Base-by-base conservation (phyloP, 2,888 invertebrate genomes). In the Pediacus dermestoides region DNA sequence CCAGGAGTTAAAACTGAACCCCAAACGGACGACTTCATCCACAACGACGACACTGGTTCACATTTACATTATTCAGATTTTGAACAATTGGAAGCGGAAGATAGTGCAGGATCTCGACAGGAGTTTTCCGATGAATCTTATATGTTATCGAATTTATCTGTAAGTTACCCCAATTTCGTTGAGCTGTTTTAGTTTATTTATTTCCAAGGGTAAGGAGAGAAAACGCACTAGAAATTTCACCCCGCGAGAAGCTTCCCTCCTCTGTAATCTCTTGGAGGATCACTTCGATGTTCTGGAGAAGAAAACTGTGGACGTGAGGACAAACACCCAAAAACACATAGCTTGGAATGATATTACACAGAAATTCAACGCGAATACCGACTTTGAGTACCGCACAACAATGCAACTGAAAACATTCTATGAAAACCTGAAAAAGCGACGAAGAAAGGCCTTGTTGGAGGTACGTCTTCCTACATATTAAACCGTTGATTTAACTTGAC, bases 1-100 rank as follows among this genome's bases (percentile, higher is more conserved):
- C n/a, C n/a, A n/a, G n/a, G n/a, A n/a, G n/a, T n/a, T n/a, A n/a
- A n/a, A n/a, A n/a, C n/a, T n/a, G n/a, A n/a, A n/a, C n/a, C n/a
- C n/a, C n/a, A n/a, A n/a, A n/a, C n/a, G n/a, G n/a, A n/a, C n/a
- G n/a, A n/a, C n/a, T n/a, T n/a, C n/a, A n/a, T n/a, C n/a, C n/a
- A n/a, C n/a, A n/a, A n/a, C n/a, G n/a, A n/a, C n/a, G n/a, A n/a
- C n/a, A n/a, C n/a, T n/a, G n/a, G n/a, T n/a, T n/a, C n/a, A n/a
- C n/a, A n/a, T n/a, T 26, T 40, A 12, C 36, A 40, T 3, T 40
- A 36, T 32, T 40, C 40, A 7, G 40, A 40, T 21, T 40, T 40
- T 32, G 40, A 40, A 32, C 35, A 40, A 28, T 35, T 36, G 15
- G 40, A 40, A 26, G 35, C 18, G 12, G 40, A 40, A 35, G 39